A percentile compares a stretch with the other conserved stretches of the same genome.
Conservation (phyloP, 2,888 invertebrate species). For the Cerastis rubricosa region DNA sequence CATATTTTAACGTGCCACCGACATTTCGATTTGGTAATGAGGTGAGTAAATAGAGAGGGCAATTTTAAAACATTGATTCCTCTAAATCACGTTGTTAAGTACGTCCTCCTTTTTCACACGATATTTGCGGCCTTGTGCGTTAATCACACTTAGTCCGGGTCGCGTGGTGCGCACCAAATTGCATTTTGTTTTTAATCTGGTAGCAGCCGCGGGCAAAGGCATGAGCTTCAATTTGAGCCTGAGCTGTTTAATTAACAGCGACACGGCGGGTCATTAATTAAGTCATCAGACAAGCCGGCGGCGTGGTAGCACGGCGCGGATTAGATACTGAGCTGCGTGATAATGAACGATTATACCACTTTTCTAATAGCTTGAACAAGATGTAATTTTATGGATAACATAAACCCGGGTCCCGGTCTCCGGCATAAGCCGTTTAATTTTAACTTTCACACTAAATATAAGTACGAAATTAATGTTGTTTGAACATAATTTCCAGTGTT, state of each 20-base stretch:
- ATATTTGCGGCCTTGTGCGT: constrained; percentile 63
- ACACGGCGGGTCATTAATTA: constrained; percentile 89
- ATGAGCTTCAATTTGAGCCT: constrained; percentile 87
- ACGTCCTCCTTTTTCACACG: constrained; percentile 18
- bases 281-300: constrained; percentile 88
- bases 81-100: constrained; percentile 1
- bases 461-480: constrained; percentile 13
- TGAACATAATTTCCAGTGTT: neutral
- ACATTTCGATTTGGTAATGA: neutral
- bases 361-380: constrained; percentile 60
- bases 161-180: constrained; percentile 79
- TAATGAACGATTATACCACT: constrained; percentile 82
- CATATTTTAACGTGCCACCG: neutral
- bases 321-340: constrained; percentile 83
- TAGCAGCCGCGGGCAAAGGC: constrained; percentile 80
- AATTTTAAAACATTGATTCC: neutral
- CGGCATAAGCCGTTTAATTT: constrained; percentile 16
- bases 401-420: constrained; percentile 24
- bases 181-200: constrained; percentile 88
- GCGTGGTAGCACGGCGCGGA: constrained; percentile 77
- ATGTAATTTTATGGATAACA: constrained; percentile 57
- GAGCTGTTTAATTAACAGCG: constrained; percentile 88
- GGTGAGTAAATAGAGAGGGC: neutral
- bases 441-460: constrained; percentile 7
- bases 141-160: constrained; percentile 74